Percentiles rank a stretch among this genome's conserved stretches.
phyloP scores from a whole-genome alignment of 37 sponge, comb jelly and placozoan species.

The Agelas oroides region DNA sequence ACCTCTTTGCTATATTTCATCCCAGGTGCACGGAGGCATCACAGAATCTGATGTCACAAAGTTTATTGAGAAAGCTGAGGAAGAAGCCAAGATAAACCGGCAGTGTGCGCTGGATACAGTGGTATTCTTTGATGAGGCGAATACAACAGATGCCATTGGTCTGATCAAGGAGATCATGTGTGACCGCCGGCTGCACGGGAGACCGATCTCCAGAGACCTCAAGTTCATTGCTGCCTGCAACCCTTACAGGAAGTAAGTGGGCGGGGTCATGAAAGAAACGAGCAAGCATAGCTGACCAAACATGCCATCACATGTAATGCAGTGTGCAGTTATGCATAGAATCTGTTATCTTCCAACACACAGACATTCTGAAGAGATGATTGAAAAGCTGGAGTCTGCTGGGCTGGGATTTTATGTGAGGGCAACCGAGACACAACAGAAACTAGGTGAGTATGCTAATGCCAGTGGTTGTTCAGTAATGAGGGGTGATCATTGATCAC shows the following conservation, averaged over 20 bases:
- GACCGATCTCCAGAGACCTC: conserved; percentile 70
- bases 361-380: conserved; percentile 88
- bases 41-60: conserved; percentile 69
- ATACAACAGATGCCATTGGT: conserved; percentile 94
- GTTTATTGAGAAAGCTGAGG: conserved; percentile 65
- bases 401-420: conserved; percentile 87
- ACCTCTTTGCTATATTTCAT: too few species aligned
- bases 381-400: conserved; percentile 81
- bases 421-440: conserved; percentile 45
- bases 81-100: conserved; percentile 56
- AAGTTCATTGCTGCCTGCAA: conserved; percentile 98
- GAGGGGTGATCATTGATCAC: neutral
- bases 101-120: conserved; percentile 64
- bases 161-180: conserved; percentile 99
- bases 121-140: conserved; percentile 99
- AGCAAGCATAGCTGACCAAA: too few species aligned
- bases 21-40: conserved; percentile 90
- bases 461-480: too few species aligned
- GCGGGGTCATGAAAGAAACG: too few species aligned
- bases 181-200: conserved; percentile 87
- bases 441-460: conserved; percentile 62
- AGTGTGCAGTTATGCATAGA: too few species aligned
- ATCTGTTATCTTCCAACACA: too few species aligned
- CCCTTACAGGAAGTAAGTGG: conserved; percentile 85
- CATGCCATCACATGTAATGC: too few species aligned